These are phyloP conservation scores for Pogonomyrmex barbatus DNA, from an alignment of 1,140 invertebrate genomes.

Conservation along the genomic window DNA sequence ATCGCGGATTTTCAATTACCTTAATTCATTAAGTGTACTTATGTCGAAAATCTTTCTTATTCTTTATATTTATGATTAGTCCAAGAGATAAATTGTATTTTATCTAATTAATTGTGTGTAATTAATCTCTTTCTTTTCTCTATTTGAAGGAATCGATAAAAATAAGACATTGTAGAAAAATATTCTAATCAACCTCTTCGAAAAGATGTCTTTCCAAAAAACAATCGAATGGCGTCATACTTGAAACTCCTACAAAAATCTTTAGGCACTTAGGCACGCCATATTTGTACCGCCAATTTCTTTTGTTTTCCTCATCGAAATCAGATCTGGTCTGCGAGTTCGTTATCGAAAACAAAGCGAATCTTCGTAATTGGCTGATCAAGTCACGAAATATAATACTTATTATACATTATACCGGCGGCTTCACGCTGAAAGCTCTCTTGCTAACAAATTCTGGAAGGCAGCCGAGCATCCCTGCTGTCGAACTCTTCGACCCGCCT, in stretches of 20 bases:
- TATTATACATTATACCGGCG: background rate
- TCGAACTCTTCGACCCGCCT: slow-evolving; percentile 23
- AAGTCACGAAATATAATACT: slow-evolving; percentile 51
- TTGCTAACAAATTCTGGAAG: slow-evolving; percentile 27
- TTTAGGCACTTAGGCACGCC: background rate
- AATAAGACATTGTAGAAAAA: background rate
- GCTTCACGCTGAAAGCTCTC: background rate
- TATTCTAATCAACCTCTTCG: background rate
- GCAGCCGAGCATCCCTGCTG: slow-evolving; percentile 16
- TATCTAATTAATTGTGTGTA: background rate
- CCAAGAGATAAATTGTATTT: background rate
- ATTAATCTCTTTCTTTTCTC: background rate
- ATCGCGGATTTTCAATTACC: too few relatives aligned
- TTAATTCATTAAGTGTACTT: too few relatives aligned
- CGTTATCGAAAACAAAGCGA: slow-evolving; percentile 39
- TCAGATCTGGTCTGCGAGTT: background rate
- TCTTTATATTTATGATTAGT: too few relatives aligned
- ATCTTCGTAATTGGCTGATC: slow-evolving; percentile 41
- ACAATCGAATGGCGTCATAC: background rate
- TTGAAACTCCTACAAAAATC: background rate
- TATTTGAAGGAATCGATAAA: background rate
- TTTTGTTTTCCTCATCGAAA: background rate
- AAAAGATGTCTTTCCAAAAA: background rate
- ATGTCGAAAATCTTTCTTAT: too few relatives aligned
- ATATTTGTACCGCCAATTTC: slow-evolving; percentile 11